Conservation (phyloP, 2,113 vertebrate genomes). For the Petrocephalus microphthalmus region DNA sequence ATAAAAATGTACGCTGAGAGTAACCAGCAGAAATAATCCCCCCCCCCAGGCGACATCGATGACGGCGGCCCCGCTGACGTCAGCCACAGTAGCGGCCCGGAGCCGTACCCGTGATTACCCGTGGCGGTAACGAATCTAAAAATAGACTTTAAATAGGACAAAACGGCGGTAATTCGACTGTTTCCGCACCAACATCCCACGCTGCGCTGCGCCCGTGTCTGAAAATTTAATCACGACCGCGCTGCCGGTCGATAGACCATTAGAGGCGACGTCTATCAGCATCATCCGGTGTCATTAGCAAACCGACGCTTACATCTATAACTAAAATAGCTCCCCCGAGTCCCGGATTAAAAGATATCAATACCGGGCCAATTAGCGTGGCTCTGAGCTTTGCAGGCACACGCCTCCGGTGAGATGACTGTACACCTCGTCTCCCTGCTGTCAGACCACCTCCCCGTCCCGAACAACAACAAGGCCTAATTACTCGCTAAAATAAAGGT, state of each 20-base stretch:
- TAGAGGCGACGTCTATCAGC: neutral
- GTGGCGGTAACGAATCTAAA: neutral
- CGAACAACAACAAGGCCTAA: slow-evolving; percentile 12
- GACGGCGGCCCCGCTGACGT: neutral
- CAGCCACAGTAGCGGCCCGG: neutral
- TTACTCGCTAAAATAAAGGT: slow-evolving; percentile 16
- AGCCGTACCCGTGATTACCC: neutral
- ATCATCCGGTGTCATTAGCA: slow-evolving; percentile 6
- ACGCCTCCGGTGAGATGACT: neutral
- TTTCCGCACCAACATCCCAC: neutral
- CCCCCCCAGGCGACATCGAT: neutral
- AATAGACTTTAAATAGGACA: slow-evolving; percentile 10
- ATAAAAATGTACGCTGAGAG: too few species aligned
- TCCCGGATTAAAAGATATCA: slow-evolving; percentile 22
- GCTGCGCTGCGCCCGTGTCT: neutral
- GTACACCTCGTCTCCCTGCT: neutral
- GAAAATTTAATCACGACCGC: neutral
- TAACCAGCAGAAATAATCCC: too few species aligned
- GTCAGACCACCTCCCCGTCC: neutral
- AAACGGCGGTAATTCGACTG: neutral
- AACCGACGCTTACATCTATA: slow-evolving; percentile 19
- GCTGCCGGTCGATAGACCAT: slow-evolving; percentile 7
- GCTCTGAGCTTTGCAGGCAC: neutral
- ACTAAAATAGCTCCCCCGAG: slow-evolving; percentile 21
- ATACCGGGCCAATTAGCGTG: slow-evolving; percentile 16